A percentile compares a stretch with the other conserved stretches of the same genome.
These are phyloP conservation scores for Cathartes aura DNA, from an alignment of 2,113 vertebrate species.

Conservation along the genomic window DNA sequence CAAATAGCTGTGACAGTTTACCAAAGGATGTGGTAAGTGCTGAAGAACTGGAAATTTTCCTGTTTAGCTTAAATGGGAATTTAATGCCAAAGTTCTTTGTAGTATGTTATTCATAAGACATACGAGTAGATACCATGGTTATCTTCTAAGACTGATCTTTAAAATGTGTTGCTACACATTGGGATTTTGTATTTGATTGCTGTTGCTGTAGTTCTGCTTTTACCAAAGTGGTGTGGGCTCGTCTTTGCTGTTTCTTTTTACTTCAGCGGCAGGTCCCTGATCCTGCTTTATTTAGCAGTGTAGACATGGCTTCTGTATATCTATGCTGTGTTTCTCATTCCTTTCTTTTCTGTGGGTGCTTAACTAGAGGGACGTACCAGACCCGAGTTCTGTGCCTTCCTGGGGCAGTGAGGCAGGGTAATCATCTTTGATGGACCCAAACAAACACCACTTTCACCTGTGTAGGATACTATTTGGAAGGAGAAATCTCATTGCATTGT, in stretches of 20 bases:
- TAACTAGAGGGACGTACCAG: not conserved
- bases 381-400: not conserved
- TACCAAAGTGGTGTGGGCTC: not conserved
- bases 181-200: not conserved
- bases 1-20: not conserved
- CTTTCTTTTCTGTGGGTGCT: not conserved
- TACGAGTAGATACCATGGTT: fast-evolving
- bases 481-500: not conserved
- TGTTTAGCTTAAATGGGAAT: not conserved
- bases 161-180: not conserved
- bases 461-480: not conserved
- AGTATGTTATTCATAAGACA: fast-evolving
- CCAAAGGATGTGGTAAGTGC: not conserved
- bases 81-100: not conserved
- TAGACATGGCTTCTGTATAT: not conserved
- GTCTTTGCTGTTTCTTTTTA: not conserved
- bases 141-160: not conserved
- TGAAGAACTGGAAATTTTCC: not conserved
- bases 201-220: not conserved
- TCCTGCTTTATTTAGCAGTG: not conserved
- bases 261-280: not conserved
- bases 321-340: not conserved
- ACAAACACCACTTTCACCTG: not conserved
- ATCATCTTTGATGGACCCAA: not conserved
- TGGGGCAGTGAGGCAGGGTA: fast-evolving